Conservation (phyloP, 1,140 invertebrate species). For the Bradynema listronoti region DNA sequence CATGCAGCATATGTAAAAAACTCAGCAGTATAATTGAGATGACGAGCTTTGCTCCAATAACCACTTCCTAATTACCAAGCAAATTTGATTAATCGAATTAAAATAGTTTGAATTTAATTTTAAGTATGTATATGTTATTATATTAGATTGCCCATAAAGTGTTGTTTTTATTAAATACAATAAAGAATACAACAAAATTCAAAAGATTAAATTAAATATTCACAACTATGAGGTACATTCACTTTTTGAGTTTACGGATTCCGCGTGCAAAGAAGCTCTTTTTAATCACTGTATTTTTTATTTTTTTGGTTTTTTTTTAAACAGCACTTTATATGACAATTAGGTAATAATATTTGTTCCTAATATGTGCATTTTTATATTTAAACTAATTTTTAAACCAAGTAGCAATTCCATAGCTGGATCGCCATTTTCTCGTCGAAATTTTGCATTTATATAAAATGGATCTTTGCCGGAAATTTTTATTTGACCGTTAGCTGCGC, state of each 20-base stretch:
- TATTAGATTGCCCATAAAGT: no score
- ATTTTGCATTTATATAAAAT: conserved; percentile 39
- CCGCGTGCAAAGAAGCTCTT: no score
- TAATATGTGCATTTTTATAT: no score
- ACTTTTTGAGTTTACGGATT: no score
- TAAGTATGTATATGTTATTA: no score
- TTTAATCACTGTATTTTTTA: no score
- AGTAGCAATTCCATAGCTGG: conserved; percentile 24
- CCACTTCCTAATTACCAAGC: conserved; percentile 34
- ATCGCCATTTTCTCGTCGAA: conserved; percentile 35
- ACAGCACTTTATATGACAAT: conserved; percentile 1
- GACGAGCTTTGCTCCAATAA: conserved; percentile 28
- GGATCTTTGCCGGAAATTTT: conserved; percentile 41
- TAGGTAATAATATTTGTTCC: no score
- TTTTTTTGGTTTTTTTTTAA: conserved; percentile 4
- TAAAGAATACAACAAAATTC: no score
- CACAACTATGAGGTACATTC: background rate
- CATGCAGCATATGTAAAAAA: conserved; percentile 27
- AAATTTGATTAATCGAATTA: conserved; percentile 4
- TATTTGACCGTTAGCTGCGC: conserved; percentile 24
- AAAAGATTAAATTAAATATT: conserved; percentile 4
- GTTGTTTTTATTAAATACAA: no score
- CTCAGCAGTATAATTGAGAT: conserved; percentile 39
- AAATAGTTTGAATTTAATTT: background rate
- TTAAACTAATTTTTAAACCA: no score